Evolutionary conservation across 2,888 invertebrate genomes (phyloP).

Genomic region (Tetheella fluctuosa): DNA sequence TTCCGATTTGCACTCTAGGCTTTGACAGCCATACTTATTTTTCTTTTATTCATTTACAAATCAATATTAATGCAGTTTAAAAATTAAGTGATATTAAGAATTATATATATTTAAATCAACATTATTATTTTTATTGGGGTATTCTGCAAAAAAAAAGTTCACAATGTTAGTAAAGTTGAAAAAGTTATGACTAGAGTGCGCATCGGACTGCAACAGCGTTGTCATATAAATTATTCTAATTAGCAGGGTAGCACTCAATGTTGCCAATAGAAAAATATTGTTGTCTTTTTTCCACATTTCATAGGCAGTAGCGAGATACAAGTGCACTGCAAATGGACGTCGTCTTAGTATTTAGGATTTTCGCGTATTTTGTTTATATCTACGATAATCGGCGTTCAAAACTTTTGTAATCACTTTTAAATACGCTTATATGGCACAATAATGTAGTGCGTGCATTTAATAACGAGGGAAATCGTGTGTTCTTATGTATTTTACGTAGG

Average conservation of each 20-base stretch:
- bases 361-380: constrained; percentile 82
- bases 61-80: no score
- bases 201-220: constrained; percentile 32
- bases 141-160: no score
- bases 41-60: background rate
- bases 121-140: no score
- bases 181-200: background rate
- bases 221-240: constrained; percentile 27
- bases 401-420: constrained; percentile 80
- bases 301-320: constrained; percentile 79
- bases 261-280: constrained; percentile 72
- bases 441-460: constrained; percentile 74
- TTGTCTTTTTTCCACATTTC: constrained; percentile 72
- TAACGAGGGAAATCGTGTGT: constrained; percentile 61
- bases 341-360: constrained; percentile 63
- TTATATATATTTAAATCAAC: no score
- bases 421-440: constrained; percentile 61
- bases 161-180: no score
- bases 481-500: constrained; percentile 56
- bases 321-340: constrained; percentile 80
- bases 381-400: constrained; percentile 76
- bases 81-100: no score
- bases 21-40: background rate
- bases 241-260: constrained; percentile 51
- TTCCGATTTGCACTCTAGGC: constrained; percentile 26